Base-by-base conservation (phyloP, 2,888 invertebrate genomes). In the Biston betularia region DNA sequence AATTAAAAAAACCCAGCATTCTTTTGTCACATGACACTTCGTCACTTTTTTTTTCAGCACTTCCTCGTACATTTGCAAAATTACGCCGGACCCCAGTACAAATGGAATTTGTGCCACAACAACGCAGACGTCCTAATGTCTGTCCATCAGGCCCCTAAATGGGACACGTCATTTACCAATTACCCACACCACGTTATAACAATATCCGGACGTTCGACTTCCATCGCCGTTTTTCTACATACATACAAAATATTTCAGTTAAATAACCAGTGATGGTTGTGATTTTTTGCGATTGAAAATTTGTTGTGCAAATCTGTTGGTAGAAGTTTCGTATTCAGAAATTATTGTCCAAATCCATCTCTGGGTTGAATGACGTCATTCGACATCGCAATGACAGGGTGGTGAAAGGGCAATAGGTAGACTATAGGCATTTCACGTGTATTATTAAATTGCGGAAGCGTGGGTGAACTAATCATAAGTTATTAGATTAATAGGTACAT, bases 291-390 rank as follows among this genome's bases (percentile, higher is more conserved):
- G 62, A 70, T 63, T 38, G 5, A 3, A 42, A n/a, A 44, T 14
- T 65, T 57, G 48, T 58, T 59, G 54, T 44, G 9, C 14, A 12
- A n/a, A 35, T 58, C 49, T 72, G 56, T 55, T 77, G 73, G 84
- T 90, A 64, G 50, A 59, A 63, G 83, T 73, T 77, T 81, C 82
- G 86, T 84, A 84, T 90, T 81, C 90, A 88, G 89, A 86, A 92
- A 92, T 92, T 90, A 93, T 92, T 86, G 90, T 84, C 83, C 81
- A 85, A 90, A 92, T 92, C 89, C 90, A 92, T 93, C 92, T 92
- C 90, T 87, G 86, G 81, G 77, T 83, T 80, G 85, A 89, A 93
- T 91, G 92, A 92, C 90, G 89, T 91, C 91, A 89, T 92, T 91
- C 84, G 85, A 82, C 87, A 88, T 89, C 83, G 85, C 89, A 90